phyloP scores from a whole-genome alignment of 1,140 invertebrate genomes.

The Stegodyphus mimosarum region DNA sequence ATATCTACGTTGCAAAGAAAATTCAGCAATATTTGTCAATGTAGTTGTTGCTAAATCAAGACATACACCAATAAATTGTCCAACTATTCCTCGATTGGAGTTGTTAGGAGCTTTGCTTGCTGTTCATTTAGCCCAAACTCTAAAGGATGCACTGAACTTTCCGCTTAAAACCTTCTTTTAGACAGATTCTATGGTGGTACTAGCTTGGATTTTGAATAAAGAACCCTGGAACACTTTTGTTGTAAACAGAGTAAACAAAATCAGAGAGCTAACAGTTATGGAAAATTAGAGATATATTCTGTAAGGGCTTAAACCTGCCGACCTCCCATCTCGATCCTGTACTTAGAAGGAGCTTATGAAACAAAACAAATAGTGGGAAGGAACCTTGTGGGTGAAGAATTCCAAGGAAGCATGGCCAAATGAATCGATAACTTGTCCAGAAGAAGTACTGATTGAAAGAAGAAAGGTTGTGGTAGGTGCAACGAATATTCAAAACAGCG shows the following conservation, averaged over 20 bases:
- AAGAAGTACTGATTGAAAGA: background rate
- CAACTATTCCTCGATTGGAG: background rate
- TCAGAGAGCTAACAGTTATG: background rate
- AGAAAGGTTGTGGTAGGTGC: background rate
- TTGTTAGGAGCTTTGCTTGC: background rate
- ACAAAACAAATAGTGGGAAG: background rate
- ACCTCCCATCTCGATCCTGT: conserved; percentile 14
- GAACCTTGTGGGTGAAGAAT: background rate
- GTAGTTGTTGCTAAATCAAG: background rate
- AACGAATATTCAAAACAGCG: background rate
- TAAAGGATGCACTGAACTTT: background rate
- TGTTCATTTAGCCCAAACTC: background rate
- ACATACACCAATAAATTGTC: background rate
- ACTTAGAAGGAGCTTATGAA: background rate
- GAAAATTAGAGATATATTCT: conserved; percentile 3
- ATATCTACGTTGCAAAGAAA: background rate
- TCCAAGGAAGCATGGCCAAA: background rate
- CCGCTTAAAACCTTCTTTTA: background rate
- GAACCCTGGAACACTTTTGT: conserved; percentile 15
- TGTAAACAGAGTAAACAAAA: conserved; percentile 6
- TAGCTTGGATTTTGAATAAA: conserved; percentile 1
- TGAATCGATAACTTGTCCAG: background rate
- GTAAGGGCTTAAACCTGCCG: background rate
- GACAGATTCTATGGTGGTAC: conserved; percentile 6
- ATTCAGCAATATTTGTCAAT: background rate